A percentile compares a stretch with the other conserved stretches of the same genome.
These are phyloP conservation scores for Phorcus lineatus DNA, from an alignment of 2,888 invertebrate genomes.

Conservation along the genomic window DNA sequence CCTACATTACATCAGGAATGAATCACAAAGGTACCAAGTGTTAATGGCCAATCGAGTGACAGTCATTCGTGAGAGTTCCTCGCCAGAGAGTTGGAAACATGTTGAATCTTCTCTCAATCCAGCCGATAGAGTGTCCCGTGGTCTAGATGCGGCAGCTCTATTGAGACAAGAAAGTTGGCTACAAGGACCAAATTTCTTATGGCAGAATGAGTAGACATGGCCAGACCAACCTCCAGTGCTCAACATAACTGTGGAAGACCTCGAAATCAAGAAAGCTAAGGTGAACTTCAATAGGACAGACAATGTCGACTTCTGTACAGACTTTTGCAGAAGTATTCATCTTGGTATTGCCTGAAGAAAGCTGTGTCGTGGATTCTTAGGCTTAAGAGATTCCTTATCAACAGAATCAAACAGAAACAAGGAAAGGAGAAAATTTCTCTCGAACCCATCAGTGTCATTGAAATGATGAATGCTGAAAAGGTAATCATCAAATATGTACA, in stretches of 20 bases:
- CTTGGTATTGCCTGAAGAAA: not conserved
- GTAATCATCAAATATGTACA: not conserved
- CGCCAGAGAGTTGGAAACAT: slow-evolving; percentile 36
- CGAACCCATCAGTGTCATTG: not conserved
- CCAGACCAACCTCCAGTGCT: not conserved
- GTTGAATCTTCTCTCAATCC: slow-evolving; percentile 34
- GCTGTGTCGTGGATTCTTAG: not conserved
- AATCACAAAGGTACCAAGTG: not conserved
- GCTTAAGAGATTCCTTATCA: not conserved
- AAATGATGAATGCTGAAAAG: not conserved
- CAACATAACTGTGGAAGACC: not conserved
- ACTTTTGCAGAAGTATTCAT: not conserved
- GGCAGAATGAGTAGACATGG: not conserved
- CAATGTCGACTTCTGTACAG: not conserved
- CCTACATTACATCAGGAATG: slow-evolving; percentile 27
- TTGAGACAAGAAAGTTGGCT: slow-evolving; percentile 25
- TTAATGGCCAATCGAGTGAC: slow-evolving; percentile 16
- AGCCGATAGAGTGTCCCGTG: slow-evolving; percentile 40
- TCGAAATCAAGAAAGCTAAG: not conserved
- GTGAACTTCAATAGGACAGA: not conserved
- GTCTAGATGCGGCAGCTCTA: slow-evolving; percentile 28
- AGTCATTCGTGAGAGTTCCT: slow-evolving; percentile 19
- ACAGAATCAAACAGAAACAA: not conserved
- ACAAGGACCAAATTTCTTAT: slow-evolving; percentile 37
- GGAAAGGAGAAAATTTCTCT: not conserved